These are phyloP conservation scores for Drosophila pseudoobscura DNA, from an alignment of 1,140 invertebrate genomes.

Conservation along the genomic window DNA sequence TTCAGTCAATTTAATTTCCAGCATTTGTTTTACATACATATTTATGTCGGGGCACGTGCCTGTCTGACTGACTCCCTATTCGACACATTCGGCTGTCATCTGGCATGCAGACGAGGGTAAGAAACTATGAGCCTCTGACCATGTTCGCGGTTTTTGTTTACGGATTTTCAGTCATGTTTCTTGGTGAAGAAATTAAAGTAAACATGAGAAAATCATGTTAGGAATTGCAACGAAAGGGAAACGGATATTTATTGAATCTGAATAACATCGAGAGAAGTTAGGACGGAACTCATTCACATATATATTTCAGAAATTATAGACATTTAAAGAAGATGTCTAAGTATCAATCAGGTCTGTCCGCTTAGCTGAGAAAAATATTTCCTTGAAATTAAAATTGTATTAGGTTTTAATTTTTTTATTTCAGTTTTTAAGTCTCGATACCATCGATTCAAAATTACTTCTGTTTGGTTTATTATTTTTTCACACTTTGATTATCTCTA, in stretches of 20 bases:
- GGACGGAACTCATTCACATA: too few relatives aligned
- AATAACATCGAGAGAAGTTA: too few relatives aligned
- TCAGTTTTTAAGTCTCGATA: accelerated
- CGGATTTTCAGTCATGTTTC: slow-evolving; percentile 43
- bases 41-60: slow-evolving; percentile 45
- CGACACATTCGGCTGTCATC: slow-evolving; percentile 31
- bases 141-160: slow-evolving; percentile 15
- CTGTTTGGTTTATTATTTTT: too few relatives aligned
- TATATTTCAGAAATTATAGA: too few relatives aligned
- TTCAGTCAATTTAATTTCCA: slow-evolving; percentile 61
- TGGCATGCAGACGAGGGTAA: slow-evolving; percentile 16
- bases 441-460: too few relatives aligned
- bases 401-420: too few relatives aligned
- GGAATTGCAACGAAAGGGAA: not conserved
- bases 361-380: too few relatives aligned
- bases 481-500: too few relatives aligned
- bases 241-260: too few relatives aligned
- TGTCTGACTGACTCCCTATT: slow-evolving; percentile 22
- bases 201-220: slow-evolving; percentile 26
- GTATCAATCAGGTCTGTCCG: too few relatives aligned
- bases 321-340: too few relatives aligned
- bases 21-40: slow-evolving; percentile 48
- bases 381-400: too few relatives aligned
- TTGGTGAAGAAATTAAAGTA: slow-evolving; percentile 42
- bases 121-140: slow-evolving; percentile 26